phyloP scores from a whole-genome alignment of 2,797 vertebrate species.

The Spea hammondii region DNA sequence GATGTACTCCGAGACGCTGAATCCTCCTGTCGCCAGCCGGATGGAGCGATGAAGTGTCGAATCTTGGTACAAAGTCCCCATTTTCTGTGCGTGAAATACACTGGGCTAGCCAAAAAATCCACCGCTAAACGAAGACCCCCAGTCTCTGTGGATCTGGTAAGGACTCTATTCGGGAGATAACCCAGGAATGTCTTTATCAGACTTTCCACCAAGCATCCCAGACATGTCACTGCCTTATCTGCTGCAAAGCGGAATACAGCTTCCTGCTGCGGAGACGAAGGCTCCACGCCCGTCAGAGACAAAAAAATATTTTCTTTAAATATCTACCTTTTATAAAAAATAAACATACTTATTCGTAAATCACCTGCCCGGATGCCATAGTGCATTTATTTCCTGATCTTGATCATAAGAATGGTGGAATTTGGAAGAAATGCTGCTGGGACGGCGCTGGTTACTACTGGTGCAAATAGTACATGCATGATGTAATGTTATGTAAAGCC shows the following conservation, averaged over 20 bases:
- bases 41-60: constrained; percentile 63
- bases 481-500: no score
- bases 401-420: no score
- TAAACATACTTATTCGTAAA: no score
- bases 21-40: constrained; percentile 70
- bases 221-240: constrained; percentile 65
- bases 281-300: no score
- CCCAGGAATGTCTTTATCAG: constrained; percentile 73
- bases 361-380: no score
- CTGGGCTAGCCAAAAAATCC: constrained; percentile 47
- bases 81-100: constrained; percentile 53
- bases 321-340: no score
- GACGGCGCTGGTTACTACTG: no score
- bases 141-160: constrained; percentile 57
- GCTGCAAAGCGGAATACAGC: constrained; percentile 61
- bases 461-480: no score
- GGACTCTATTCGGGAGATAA: constrained; percentile 59
- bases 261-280: constrained; percentile 67
- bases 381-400: no score
- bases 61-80: constrained; percentile 70
- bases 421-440: no score
- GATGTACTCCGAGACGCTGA: constrained; percentile 73
- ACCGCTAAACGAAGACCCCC: constrained; percentile 52
- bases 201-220: constrained; percentile 61
- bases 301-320: no score